Evolutionary conservation across 1,140 invertebrate species (phyloP).

Genomic region (Diplogasteroides magnus): DNA sequence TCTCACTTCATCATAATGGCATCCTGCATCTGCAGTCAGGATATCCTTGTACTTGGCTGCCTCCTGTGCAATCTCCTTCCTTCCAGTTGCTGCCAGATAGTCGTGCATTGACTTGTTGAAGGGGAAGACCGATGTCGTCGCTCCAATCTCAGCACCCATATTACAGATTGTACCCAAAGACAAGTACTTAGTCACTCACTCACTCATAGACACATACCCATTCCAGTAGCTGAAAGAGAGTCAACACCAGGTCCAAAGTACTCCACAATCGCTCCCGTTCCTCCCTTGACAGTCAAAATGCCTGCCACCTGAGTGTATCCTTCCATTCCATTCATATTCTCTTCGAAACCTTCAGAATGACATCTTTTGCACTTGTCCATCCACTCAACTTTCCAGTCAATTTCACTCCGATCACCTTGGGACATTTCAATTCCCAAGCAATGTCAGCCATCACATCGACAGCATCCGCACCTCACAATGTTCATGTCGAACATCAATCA

Average conservation of each 20-base stretch:
- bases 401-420: slow-evolving; percentile 93
- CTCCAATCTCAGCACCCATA: slow-evolving; percentile 99
- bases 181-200: too few relatives aligned
- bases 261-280: slow-evolving; percentile 97
- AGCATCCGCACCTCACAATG: slow-evolving; percentile 98
- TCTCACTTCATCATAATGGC: slow-evolving; percentile 75
- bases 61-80: slow-evolving; percentile 70
- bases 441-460: slow-evolving; percentile 99
- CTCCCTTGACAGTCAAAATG: slow-evolving; percentile 79
- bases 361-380: slow-evolving; percentile 90
- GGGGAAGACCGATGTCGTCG: slow-evolving; percentile 95
- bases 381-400: slow-evolving; percentile 86
- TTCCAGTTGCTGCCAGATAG: slow-evolving; percentile 81
- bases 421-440: slow-evolving; percentile 98
- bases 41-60: slow-evolving; percentile 74
- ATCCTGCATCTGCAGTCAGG: slow-evolving; percentile 75
- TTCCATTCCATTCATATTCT: too few relatives aligned
- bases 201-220: too few relatives aligned
- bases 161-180: slow-evolving; percentile 98
- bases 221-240: slow-evolving; percentile 89
- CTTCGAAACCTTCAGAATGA: slow-evolving; percentile 97
- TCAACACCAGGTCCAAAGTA: slow-evolving; percentile 96
- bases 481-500: too few relatives aligned
- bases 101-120: slow-evolving; percentile 90
- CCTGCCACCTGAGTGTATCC: slow-evolving; percentile 59